A percentile compares a stretch with the other conserved stretches of the same genome.
Conservation (phyloP, 2,888 invertebrate species). For the Eilema caniola region DNA sequence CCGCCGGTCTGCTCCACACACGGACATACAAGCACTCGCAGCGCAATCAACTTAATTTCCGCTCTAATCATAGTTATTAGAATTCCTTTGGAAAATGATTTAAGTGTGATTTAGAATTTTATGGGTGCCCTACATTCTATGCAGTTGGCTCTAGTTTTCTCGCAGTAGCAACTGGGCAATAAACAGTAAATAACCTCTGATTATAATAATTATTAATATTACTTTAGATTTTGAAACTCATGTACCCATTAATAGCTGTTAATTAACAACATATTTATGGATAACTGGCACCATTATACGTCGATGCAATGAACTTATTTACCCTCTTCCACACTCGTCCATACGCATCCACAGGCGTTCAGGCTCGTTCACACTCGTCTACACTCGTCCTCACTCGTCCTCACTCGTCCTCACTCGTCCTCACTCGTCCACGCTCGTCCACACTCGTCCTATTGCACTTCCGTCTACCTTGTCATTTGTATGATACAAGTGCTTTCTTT, state of each 20-base stretch:
- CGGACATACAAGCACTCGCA: slow-evolving; percentile 14
- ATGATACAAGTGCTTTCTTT: too few species aligned
- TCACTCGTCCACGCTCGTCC: too few species aligned
- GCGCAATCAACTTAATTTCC: slow-evolving; percentile 19
- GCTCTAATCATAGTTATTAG: slow-evolving; percentile 32
- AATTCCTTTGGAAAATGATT: not conserved
- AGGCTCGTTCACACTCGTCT: too few species aligned
- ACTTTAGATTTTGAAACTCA: not conserved
- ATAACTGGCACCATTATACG: too few species aligned
- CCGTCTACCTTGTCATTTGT: too few species aligned
- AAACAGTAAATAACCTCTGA: not conserved
- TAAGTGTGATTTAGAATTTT: not conserved
- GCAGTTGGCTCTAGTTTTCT: not conserved
- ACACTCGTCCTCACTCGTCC: too few species aligned
- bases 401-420: too few species aligned
- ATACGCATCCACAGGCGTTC: too few species aligned
- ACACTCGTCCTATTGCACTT: too few species aligned
- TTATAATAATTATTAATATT: not conserved
- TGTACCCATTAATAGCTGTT: not conserved
- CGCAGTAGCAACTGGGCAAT: not conserved
- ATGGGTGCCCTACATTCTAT: not conserved
- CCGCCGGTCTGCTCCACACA: not conserved
- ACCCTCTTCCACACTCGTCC: too few species aligned
- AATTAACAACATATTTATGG: too few species aligned
- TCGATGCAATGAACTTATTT: too few species aligned